A percentile compares a stretch with the other conserved stretches of the same genome.
Evolutionary conservation across 2,113 vertebrate species (phyloP).

Genomic region (Ctenomys sociabilis): DNA sequence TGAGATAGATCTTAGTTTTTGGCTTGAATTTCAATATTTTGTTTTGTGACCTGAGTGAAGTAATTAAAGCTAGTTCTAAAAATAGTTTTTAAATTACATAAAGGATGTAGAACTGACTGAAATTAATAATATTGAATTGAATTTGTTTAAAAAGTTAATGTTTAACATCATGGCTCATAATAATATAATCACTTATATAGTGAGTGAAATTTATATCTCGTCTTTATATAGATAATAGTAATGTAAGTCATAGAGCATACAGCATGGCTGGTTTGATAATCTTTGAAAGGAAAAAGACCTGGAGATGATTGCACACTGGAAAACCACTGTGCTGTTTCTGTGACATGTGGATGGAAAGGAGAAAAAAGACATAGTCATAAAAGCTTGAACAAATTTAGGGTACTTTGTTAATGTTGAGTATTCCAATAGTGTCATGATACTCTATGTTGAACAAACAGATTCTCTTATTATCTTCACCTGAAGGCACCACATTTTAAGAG

Average conservation of each 20-base stretch:
- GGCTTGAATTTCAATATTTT: neutral
- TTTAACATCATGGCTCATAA: neutral
- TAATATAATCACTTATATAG: neutral
- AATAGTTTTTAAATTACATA: neutral
- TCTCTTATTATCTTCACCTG: neutral
- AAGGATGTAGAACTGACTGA: neutral
- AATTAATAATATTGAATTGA: conserved; percentile 16
- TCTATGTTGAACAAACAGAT: neutral
- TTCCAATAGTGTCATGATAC: neutral
- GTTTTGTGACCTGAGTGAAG: neutral
- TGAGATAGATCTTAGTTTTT: neutral
- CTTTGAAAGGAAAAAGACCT: conserved; percentile 18
- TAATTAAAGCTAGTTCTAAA: neutral
- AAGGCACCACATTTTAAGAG: neutral
- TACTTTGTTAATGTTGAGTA: neutral
- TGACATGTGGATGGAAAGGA: neutral
- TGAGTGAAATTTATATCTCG: neutral
- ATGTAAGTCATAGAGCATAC: neutral
- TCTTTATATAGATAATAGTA: neutral
- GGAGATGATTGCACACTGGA: neutral
- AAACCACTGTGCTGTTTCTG: neutral
- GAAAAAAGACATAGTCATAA: neutral
- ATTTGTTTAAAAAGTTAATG: neutral
- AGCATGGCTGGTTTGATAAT: neutral
- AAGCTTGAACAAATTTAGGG: neutral